A percentile compares a stretch with the other conserved stretches of the same genome.
Evolutionary conservation across 2,113 vertebrate species (phyloP).

Genomic region (Ceyx cyanopectus): DNA sequence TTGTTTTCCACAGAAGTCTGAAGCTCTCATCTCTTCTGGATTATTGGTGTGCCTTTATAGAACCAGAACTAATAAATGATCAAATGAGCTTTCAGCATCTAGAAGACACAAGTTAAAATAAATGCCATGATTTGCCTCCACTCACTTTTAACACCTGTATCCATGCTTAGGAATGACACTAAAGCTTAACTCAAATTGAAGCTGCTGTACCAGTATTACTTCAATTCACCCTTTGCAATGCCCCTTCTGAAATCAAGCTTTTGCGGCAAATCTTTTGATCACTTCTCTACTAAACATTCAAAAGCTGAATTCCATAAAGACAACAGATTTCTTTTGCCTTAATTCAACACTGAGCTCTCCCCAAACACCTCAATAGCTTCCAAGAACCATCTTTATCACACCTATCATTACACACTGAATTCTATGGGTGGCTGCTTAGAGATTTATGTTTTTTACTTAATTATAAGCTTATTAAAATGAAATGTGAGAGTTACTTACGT

Average conservation of each 20-base stretch:
- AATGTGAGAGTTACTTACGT: not conserved
- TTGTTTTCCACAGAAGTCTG: not conserved
- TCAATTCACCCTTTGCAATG: not conserved
- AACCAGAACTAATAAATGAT: not conserved
- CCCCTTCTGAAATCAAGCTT: not conserved
- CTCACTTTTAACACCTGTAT: not conserved
- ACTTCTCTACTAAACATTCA: not conserved
- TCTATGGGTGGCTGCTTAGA: not conserved
- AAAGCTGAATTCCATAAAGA: not conserved
- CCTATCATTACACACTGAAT: not conserved
- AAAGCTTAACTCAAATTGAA: not conserved
- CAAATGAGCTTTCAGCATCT: not conserved
- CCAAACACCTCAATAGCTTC: not conserved
- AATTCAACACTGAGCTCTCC: not conserved
- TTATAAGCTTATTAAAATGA: not conserved
- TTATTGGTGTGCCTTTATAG: not conserved
- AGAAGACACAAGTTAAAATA: not conserved
- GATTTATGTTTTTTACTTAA: not conserved
- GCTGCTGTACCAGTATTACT: not conserved
- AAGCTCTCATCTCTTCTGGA: not conserved
- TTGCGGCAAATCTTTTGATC: not conserved
- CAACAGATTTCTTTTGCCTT: not conserved
- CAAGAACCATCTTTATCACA: not conserved
- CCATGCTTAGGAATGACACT: not conserved
- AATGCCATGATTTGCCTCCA: not conserved